These are phyloP conservation scores for Caenorhabditis japonica DNA, from an alignment of 2,888 invertebrate species.

Conservation along the genomic window DNA sequence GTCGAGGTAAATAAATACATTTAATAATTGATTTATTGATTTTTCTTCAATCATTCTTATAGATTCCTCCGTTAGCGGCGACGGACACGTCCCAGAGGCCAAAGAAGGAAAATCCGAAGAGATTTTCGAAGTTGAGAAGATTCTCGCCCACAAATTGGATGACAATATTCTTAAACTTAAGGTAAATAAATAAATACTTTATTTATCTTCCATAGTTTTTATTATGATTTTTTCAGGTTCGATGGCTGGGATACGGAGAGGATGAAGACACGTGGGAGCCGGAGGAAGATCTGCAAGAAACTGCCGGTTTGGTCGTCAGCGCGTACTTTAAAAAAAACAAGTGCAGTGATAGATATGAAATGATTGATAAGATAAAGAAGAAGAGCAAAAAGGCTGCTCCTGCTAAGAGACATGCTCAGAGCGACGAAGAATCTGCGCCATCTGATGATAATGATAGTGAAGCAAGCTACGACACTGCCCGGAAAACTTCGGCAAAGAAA, in stretches of 20 bases:
- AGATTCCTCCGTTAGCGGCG: no score
- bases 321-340: slow-evolving; percentile 26
- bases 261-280: slow-evolving; percentile 68
- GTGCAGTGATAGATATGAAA: slow-evolving; percentile 14
- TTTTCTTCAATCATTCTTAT: no score
- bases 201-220: not conserved
- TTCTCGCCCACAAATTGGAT: slow-evolving; percentile 29
- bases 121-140: slow-evolving; percentile 50
- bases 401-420: slow-evolving; percentile 1
- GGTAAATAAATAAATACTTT: no score
- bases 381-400: not conserved
- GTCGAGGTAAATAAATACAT: no score
- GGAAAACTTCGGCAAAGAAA: slow-evolving; percentile 3
- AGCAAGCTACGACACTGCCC: not conserved
- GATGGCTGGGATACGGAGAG: slow-evolving; percentile 61
- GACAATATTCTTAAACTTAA: not conserved
- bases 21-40: no score
- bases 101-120: slow-evolving; percentile 56
- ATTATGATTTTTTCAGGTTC: slow-evolving; percentile 39
- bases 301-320: slow-evolving; percentile 23
- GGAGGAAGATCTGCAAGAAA: slow-evolving; percentile 54
- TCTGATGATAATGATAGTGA: slow-evolving; percentile 3
- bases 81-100: no score
- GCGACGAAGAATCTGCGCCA: not conserved
- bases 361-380: slow-evolving; percentile 2